Evolutionary conservation across 2,113 vertebrate genomes (phyloP), one percentile per base, ranked within the genome.

Genomic region (Lepisosteus osseus): DNA sequence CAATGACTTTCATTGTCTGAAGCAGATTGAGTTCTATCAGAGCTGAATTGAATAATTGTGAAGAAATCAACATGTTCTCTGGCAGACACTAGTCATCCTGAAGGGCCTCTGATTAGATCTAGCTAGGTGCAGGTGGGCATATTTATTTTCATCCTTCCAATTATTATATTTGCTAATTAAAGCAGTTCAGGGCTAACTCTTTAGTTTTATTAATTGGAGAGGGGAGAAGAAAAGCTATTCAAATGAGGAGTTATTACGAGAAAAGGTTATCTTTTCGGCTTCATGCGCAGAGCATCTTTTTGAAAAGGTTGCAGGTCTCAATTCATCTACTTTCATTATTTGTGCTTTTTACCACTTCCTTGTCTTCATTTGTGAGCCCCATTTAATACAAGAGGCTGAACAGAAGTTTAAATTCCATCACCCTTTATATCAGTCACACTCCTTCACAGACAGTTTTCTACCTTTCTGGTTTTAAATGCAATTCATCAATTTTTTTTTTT

Each of bases 11-110:
- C 78, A 81, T 84, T 85, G 82, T 82, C 82, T 82, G 79, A 81
- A 83, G 81, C 79, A 85, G 85, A 85, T 84, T 76, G 76, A 78
- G 71, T 79, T 76, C 84, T 74, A 84, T 89, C 88, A 86, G 75
- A 71, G 78, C 83, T 80, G 78, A 89, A 87, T 86, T 86, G 80
- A 88, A 80, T 82, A 85, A 83, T 86, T 85, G 83, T 87, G 81
- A 83, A 78, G 84, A 83, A 86, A 87, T 85, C 78, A 82, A 85
- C 85, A 82, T 77, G 86, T 87, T 74, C 79, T 69, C 75, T 61
- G n/a, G 59, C 82, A 1, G 65, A 74, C 78, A 74, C 73, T 82
- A 78, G 70, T 79, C 73, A 72, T 85, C 83, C 82, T 83, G 81
- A 86, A 87, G 85, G 76, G 81, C 74, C 55, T 43, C 80, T 84